Evolutionary conservation across 1,140 invertebrate species (phyloP).

Genomic region (Thaumetopoea pityocampa): DNA sequence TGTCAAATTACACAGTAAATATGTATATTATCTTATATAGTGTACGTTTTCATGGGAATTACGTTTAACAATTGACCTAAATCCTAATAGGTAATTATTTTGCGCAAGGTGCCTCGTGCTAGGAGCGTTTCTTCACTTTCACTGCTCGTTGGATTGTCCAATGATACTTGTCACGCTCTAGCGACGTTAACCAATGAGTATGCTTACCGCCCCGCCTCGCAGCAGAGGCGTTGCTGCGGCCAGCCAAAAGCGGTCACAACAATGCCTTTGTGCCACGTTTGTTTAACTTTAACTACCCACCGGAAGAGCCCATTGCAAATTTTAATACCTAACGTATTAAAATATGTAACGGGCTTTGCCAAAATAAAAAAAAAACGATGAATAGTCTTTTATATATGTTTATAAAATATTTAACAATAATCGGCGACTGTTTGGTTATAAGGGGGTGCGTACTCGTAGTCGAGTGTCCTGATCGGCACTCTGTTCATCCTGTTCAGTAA

Average conservation of each 20-base stretch:
- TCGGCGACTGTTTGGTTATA: too few species aligned
- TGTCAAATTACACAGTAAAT: too few species aligned
- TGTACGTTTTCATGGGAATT: too few species aligned
- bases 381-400: too few species aligned
- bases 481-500: too few species aligned
- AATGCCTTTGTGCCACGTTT: constrained; percentile 31
- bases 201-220: constrained; percentile 56
- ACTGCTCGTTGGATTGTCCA: constrained; percentile 63
- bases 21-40: too few species aligned
- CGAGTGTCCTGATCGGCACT: too few species aligned
- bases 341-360: too few species aligned
- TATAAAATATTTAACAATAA: too few species aligned
- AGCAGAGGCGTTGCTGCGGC: constrained; percentile 52
- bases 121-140: constrained; percentile 55
- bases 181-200: constrained; percentile 63
- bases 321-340: too few species aligned
- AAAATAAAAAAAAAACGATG: too few species aligned
- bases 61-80: constrained; percentile 29
- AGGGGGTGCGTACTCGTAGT: too few species aligned
- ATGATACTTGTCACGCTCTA: constrained; percentile 68
- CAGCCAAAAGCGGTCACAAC: constrained; percentile 43
- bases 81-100: constrained; percentile 46
- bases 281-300: constrained; percentile 1
- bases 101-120: constrained; percentile 51
- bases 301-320: constrained; percentile 2